Base-by-base conservation (phyloP, 2,888 invertebrate species). In the Acleris sparsana region DNA sequence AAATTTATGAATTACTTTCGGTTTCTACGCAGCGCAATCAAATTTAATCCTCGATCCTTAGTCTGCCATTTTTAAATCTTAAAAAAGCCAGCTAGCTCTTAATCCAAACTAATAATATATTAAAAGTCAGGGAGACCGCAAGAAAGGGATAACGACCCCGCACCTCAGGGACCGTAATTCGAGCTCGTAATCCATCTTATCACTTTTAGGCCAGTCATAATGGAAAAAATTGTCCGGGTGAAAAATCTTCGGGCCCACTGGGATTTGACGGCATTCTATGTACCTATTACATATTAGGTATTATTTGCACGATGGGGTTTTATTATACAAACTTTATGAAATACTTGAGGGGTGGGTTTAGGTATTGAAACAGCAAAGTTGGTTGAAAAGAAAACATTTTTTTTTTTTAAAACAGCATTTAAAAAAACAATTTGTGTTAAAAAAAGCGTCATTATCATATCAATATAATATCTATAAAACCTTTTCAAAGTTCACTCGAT, bases 161-260 rank as follows among this genome's bases (percentile, higher is more conserved):
- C 68, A 76, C 90, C 88, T 71, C 49, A 69, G 88, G 91, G 91
- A 87, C 81, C 73, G 86, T 85, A 87, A 88, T 84, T 85, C 80
- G 80, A 88, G 82, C 80, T 83, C 81, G 84, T 90, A 92, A 92
- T 92, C 92, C 92, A 90, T 92, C 92, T 91, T 92, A 91, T 85
- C 82, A 78, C 84, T 87, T 86, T 79, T 71, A 72, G 75, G 82
- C 87, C 83, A 83, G 73, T 78, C 80, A 85, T 88, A 91, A 91
- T 90, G 90, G 89, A 87, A 89, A 87, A 83, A 84, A 87, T 85
- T 85, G 85, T 80, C 78, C 72, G 80, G 65, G 71, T 70, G 77
- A 85, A 88, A 88, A 89, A 85, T 83, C 82, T 73, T 39, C n/a
- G 57, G 44, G 60, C 78, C 83, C 85, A 75, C 70, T 72, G 83